phyloP scores from a whole-genome alignment of 2,888 invertebrate species.

The Nebria salina region DNA sequence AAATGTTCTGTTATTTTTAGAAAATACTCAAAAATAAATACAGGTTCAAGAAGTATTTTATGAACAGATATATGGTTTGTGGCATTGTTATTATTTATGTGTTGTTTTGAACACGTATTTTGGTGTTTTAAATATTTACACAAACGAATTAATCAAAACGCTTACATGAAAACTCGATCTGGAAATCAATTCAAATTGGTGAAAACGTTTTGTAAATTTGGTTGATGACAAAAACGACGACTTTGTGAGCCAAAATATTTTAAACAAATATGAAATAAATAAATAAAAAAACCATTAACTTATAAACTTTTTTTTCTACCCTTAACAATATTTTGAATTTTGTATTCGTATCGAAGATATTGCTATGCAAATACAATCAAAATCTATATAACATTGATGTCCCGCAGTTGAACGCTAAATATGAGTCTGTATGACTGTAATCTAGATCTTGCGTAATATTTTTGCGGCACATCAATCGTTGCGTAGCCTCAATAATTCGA shows the following conservation, averaged over 20 bases:
- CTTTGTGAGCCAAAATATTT: neutral
- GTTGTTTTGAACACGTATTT: neutral
- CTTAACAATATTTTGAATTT: neutral
- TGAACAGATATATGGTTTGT: slow-evolving; percentile 11
- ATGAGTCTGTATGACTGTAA: neutral
- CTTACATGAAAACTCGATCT: neutral
- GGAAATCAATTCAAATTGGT: neutral
- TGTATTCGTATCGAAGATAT: neutral
- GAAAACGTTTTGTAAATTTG: neutral
- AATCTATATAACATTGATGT: no score
- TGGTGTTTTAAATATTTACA: neutral
- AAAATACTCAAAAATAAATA: slow-evolving; percentile 34
- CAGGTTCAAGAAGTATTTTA: neutral
- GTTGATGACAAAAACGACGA: neutral
- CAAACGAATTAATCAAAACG: neutral
- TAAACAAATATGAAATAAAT: neutral
- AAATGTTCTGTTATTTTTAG: slow-evolving; percentile 17
- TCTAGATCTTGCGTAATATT: slow-evolving; percentile 49
- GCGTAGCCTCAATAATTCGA: slow-evolving; percentile 54
- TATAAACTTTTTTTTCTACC: neutral
- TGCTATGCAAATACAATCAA: no score
- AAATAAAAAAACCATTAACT: neutral
- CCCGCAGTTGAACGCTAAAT: neutral
- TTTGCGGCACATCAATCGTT: slow-evolving; percentile 49
- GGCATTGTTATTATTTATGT: slow-evolving; percentile 14